These are phyloP conservation scores for Galerucella nymphaeae DNA, from an alignment of 2,888 invertebrate genomes.

Conservation along the genomic window DNA sequence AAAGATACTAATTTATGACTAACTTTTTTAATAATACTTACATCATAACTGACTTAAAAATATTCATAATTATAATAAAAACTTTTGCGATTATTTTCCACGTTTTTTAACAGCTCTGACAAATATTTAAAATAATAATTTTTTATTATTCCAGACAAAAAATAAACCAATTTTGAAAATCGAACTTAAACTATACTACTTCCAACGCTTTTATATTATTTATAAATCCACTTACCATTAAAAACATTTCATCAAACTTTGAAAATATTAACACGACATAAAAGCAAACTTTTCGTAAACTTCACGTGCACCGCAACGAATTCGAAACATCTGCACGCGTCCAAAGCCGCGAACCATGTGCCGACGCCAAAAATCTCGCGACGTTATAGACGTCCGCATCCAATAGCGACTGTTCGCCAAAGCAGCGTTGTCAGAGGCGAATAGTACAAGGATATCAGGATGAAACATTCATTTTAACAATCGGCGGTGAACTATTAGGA, in stretches of 20 bases:
- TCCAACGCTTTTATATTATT: background rate
- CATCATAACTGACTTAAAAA: no score
- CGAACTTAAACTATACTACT: no score
- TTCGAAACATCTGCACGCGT: slow-evolving; percentile 44
- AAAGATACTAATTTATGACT: no score
- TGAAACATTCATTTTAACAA: no score
- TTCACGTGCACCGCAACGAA: slow-evolving; percentile 37
- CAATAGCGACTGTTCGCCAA: slow-evolving; percentile 32
- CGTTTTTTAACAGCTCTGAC: no score
- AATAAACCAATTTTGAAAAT: no score
- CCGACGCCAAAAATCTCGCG: slow-evolving; percentile 51
- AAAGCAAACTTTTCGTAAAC: slow-evolving; percentile 3
- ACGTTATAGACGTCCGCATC: slow-evolving; percentile 49
- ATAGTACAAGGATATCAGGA: background rate
- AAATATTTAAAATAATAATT: no score
- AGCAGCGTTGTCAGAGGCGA: background rate
- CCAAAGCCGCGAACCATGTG: slow-evolving; percentile 60
- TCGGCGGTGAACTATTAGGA: no score
- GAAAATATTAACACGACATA: background rate
- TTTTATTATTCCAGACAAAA: no score
- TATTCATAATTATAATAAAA: no score
- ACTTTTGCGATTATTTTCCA: no score
- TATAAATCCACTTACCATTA: slow-evolving; percentile 1
- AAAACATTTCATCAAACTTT: slow-evolving; percentile 7
- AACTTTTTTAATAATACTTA: no score